Base-by-base conservation (phyloP, 2,797 vertebrate species). In the Chelon auratus region DNA sequence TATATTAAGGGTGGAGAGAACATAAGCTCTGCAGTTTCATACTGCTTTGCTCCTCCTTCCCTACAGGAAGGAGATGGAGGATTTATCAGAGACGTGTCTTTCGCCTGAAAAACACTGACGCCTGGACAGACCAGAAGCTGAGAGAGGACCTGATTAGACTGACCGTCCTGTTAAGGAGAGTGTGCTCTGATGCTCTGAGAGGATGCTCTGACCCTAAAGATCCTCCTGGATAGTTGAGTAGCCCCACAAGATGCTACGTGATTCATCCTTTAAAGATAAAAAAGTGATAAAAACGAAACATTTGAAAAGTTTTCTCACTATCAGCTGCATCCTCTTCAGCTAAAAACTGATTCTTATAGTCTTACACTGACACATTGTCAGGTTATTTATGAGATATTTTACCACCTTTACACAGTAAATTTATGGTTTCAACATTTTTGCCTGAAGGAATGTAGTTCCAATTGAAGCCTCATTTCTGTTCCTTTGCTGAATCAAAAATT, bases 91-190 rank as follows among this genome's bases (percentile, higher is more conserved):
- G 51, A 68, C 66, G 64, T 55, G 58, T 73, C 67, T 30, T 78
- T 56, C 40, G 42, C 1, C 52, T 69, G 45, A 78, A 55, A 63
- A 58, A 61, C 59, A 81, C 80, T 83, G 67, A 78, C 0, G 67
- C 56, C 48, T 47, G 67, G 14, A 65, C 64, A 36, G 51, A 79
- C 18, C 40, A 62, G 68, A 68, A 58, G 12, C 57, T 64, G 66
- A 51, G 24, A 76, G 13, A 52, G 30, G 15, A 18, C 40, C 11
- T 42, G 40, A 42, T 13, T 42, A 42, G 12, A 13, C 11, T 13
- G 13, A 43, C 42, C 6, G 13, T 42, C 40, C 40, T 15, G 40
- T 17, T 43, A 15, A 12, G 5, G 14, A 43, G 42, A 43, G 11
- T 43, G 42, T 43, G 42, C 12, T 43, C 42, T 6, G 7, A 33